Percentiles rank a stretch among this genome's conserved stretches.
These are phyloP conservation scores for Rhinichthys osculus DNA, from an alignment of 2,797 vertebrate species.

Conservation along the genomic window DNA sequence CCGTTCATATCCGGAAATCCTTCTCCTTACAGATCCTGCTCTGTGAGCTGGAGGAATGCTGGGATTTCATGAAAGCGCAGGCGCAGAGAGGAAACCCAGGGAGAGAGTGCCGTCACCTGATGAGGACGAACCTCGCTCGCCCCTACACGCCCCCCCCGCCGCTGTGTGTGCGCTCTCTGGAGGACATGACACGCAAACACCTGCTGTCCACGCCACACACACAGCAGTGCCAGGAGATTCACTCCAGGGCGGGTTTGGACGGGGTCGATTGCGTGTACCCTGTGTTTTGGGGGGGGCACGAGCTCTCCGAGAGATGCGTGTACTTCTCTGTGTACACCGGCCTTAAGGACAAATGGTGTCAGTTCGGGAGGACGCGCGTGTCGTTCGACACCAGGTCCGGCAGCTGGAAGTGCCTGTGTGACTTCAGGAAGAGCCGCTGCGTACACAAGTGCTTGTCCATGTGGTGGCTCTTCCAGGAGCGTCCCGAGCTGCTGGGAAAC, in stretches of 20 bases:
- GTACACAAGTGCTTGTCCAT: slow-evolving; percentile 3
- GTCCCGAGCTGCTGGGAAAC: not conserved
- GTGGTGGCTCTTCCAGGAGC: slow-evolving; percentile 40
- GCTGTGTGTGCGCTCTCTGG: not conserved
- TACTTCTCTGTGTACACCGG: slow-evolving; percentile 26
- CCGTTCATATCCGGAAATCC: slow-evolving; percentile 39
- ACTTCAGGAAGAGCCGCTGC: not conserved
- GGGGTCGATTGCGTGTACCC: slow-evolving; percentile 13
- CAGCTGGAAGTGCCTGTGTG: slow-evolving; percentile 32
- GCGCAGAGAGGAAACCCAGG: slow-evolving; percentile 44
- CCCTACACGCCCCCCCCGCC: not conserved
- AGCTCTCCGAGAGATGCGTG: not conserved
- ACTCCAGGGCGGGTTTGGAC: not conserved
- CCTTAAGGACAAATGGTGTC: slow-evolving; percentile 35
- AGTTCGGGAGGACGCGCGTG: slow-evolving; percentile 32
- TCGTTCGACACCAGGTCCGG: slow-evolving; percentile 21
- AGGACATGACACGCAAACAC: slow-evolving; percentile 11
- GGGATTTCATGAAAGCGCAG: slow-evolving; percentile 38
- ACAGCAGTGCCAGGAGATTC: slow-evolving; percentile 5
- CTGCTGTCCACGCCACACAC: not conserved
- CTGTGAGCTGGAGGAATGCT: slow-evolving; percentile 45
- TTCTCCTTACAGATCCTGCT: slow-evolving; percentile 7
- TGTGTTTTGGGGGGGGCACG: not conserved
- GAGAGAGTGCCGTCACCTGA: slow-evolving; percentile 33
- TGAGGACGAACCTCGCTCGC: not conserved